Evolutionary conservation across 2,797 vertebrate species (phyloP).

Genomic region (Thamnophis elegans): DNA sequence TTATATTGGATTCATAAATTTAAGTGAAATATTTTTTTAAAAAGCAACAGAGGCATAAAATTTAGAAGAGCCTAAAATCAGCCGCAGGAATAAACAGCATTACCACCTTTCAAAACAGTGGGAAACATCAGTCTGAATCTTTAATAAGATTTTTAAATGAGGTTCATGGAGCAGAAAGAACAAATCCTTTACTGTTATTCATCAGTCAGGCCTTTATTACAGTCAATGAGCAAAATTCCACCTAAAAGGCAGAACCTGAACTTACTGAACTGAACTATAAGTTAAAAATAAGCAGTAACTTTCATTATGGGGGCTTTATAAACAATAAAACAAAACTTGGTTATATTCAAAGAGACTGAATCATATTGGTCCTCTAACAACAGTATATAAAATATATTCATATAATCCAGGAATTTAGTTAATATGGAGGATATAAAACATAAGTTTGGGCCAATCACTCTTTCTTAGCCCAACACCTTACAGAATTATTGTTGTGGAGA

Average conservation of each 20-base stretch:
- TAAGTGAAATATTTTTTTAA: not conserved
- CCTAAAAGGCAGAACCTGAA: not conserved
- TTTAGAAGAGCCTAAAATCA: not conserved
- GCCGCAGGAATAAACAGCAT: not conserved
- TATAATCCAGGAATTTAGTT: not conserved
- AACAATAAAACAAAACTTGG: not conserved
- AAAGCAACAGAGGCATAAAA: not conserved
- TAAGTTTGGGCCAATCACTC: not conserved
- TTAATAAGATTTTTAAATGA: not conserved
- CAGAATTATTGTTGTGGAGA: not conserved
- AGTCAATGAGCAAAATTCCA: not conserved
- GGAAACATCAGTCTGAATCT: not conserved
- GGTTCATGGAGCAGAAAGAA: not conserved
- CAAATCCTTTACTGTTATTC: not conserved
- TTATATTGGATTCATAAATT: conserved; percentile 50
- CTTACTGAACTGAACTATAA: not conserved
- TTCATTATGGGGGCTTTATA: not conserved
- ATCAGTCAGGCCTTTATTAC: not conserved
- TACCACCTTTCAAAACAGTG: not conserved
- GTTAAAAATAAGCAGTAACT: not conserved
- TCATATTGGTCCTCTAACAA: not conserved
- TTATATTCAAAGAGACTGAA: not conserved
- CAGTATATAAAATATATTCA: not conserved
- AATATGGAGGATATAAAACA: not conserved
- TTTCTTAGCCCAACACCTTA: not conserved